Percentiles rank a stretch among this genome's conserved stretches.
phyloP scores from a whole-genome alignment of 2,113 vertebrate genomes.

The Clarias macrocephalus region DNA sequence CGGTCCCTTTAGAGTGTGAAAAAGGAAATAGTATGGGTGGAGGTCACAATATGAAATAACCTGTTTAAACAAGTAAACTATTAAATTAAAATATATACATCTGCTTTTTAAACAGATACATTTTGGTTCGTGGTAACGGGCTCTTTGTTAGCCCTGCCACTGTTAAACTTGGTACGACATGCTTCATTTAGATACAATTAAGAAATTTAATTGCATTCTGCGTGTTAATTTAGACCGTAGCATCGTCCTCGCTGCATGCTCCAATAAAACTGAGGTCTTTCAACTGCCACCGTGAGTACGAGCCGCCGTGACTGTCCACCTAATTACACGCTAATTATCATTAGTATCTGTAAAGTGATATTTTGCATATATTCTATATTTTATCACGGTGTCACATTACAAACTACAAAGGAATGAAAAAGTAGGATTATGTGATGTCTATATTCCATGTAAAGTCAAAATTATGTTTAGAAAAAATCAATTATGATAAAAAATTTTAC shows the following conservation, averaged over 20 bases:
- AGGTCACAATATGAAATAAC: background rate
- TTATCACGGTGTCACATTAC: background rate
- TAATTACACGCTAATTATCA: conserved; percentile 7
- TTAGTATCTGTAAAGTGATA: conserved; percentile 21
- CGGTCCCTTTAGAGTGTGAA: background rate
- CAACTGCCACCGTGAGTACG: conserved; percentile 4
- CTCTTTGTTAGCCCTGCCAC: background rate
- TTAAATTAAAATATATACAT: background rate
- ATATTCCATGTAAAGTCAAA: background rate
- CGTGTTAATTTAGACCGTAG: conserved; percentile 37
- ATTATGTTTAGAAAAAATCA: background rate
- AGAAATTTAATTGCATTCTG: conserved; percentile 42
- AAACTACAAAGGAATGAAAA: background rate
- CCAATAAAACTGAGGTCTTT: conserved; percentile 25
- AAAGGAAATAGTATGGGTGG: background rate
- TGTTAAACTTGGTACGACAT: conserved; percentile 8
- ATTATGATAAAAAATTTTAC: background rate
- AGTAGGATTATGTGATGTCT: background rate
- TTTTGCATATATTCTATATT: background rate
- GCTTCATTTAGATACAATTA: conserved; percentile 44
- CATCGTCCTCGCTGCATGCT: conserved; percentile 11
- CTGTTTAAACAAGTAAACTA: background rate
- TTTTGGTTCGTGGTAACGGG: background rate
- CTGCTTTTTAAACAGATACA: background rate
- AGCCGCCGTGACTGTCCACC: conserved; percentile 9